phyloP scores from a whole-genome alignment of 2,888 invertebrate genomes.

The Choreutis nemorana region DNA sequence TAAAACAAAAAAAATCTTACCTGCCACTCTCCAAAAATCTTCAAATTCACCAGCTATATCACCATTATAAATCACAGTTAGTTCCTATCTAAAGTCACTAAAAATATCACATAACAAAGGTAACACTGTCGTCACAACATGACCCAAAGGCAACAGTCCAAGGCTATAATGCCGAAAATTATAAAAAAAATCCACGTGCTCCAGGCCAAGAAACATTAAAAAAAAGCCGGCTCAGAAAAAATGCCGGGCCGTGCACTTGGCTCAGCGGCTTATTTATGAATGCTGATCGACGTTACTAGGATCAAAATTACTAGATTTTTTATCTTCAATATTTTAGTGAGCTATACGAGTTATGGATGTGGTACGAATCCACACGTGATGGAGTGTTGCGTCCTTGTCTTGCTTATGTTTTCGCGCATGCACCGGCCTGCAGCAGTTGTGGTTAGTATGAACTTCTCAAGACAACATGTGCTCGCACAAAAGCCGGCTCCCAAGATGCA shows the following conservation, averaged over 20 bases:
- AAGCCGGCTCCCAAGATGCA: slow-evolving; percentile 37
- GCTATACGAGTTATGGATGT: slow-evolving; percentile 49
- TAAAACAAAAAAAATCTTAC: slow-evolving; percentile 30
- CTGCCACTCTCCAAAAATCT: slow-evolving; percentile 51
- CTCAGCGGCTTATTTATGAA: slow-evolving; percentile 63
- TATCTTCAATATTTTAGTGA: slow-evolving; percentile 61
- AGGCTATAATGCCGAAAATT: slow-evolving; percentile 49
- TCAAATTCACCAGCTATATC: slow-evolving; percentile 55
- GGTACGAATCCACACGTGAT: slow-evolving; percentile 50
- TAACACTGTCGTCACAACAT: slow-evolving; percentile 65
- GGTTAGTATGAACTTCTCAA: slow-evolving; percentile 25
- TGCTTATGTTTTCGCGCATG: slow-evolving; percentile 47
- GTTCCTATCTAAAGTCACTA: slow-evolving; percentile 61
- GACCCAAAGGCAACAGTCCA: slow-evolving; percentile 60
- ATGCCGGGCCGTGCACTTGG: slow-evolving; percentile 53
- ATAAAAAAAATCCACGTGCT: slow-evolving; percentile 55
- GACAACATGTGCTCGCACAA: slow-evolving; percentile 49
- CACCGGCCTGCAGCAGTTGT: slow-evolving; percentile 39
- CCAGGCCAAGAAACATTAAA: slow-evolving; percentile 55
- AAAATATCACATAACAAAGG: slow-evolving; percentile 61
- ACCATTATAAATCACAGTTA: slow-evolving; percentile 64
- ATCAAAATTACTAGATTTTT: slow-evolving; percentile 62
- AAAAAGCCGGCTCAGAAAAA: slow-evolving; percentile 44
- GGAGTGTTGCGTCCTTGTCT: slow-evolving; percentile 38
- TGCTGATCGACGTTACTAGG: slow-evolving; percentile 61